Evolutionary conservation across 2,888 invertebrate species (phyloP).

Genomic region (Griposia aprilina): DNA sequence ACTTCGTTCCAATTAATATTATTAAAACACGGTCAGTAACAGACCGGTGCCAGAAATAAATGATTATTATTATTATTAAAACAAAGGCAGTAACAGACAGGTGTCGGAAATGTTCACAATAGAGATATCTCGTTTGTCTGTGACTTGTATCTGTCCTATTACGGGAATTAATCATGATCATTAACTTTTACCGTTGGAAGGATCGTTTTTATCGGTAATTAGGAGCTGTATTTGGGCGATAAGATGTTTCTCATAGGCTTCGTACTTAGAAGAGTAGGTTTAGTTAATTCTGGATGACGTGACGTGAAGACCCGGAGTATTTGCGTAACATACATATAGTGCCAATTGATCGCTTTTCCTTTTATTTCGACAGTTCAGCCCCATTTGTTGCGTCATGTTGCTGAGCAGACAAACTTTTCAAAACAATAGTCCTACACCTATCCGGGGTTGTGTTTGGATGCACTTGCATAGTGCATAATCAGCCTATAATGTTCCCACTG

Average conservation of each 20-base stretch:
- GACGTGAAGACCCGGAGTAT: not conserved
- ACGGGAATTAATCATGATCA: slow-evolving; percentile 38
- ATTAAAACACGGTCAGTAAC: too few relatives aligned
- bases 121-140: not conserved
- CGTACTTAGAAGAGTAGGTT: not conserved
- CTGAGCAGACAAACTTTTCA: not conserved
- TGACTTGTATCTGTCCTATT: not conserved
- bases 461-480: too few relatives aligned
- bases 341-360: not conserved
- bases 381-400: not conserved
- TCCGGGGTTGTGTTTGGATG: too few relatives aligned
- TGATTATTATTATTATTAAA: too few relatives aligned
- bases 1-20: too few relatives aligned
- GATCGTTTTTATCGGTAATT: slow-evolving; percentile 40
- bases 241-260: slow-evolving; percentile 16
- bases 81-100: slow-evolving; percentile 30
- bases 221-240: not conserved
- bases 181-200: slow-evolving; percentile 20
- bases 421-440: too few relatives aligned
- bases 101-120: slow-evolving; percentile 24
- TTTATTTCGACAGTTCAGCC: not conserved
- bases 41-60: too few relatives aligned
- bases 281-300: not conserved
- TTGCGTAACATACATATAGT: not conserved
- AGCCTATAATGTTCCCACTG: too few relatives aligned